These are phyloP conservation scores for Melanotaenia boesemani DNA, from an alignment of 2,797 vertebrate species.

Conservation along the genomic window DNA sequence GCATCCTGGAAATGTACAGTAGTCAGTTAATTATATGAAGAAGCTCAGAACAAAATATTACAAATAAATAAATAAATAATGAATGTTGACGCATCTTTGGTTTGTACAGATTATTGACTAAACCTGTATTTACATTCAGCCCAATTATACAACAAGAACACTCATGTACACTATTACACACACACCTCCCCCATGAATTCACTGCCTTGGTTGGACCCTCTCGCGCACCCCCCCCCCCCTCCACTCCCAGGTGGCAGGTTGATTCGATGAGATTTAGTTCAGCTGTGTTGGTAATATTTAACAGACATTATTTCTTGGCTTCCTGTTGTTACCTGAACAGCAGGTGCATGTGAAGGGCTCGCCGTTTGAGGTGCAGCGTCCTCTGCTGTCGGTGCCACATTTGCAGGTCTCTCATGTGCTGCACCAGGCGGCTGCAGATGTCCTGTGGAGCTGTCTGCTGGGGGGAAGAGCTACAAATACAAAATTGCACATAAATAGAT, in stretches of 20 bases:
- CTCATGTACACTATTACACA: too few species aligned
- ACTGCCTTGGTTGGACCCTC: too few species aligned
- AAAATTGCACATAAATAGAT: slow-evolving; percentile 20
- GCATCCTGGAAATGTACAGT: slow-evolving; percentile 57
- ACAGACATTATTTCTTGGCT: not conserved
- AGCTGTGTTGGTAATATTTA: too few species aligned
- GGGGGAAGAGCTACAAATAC: slow-evolving; percentile 83
- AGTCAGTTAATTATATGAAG: not conserved
- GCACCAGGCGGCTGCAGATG: slow-evolving; percentile 84
- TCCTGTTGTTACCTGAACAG: slow-evolving; percentile 63
- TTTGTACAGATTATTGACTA: not conserved
- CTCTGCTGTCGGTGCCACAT: slow-evolving; percentile 74
- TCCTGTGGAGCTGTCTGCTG: slow-evolving; percentile 82
- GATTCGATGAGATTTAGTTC: too few species aligned
- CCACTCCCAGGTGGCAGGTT: too few species aligned
- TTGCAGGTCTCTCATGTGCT: slow-evolving; percentile 81
- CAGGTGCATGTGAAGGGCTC: slow-evolving; percentile 75
- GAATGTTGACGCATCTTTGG: not conserved
- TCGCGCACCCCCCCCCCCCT: too few species aligned
- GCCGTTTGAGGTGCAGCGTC: slow-evolving; percentile 70
- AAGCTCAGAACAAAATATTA: not conserved
- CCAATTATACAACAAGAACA: too few species aligned
- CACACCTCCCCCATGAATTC: too few species aligned
- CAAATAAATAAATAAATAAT: not conserved
- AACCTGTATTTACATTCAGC: not conserved